phyloP scores from a whole-genome alignment of 1,140 invertebrate species.

The Monomorium pharaonis region DNA sequence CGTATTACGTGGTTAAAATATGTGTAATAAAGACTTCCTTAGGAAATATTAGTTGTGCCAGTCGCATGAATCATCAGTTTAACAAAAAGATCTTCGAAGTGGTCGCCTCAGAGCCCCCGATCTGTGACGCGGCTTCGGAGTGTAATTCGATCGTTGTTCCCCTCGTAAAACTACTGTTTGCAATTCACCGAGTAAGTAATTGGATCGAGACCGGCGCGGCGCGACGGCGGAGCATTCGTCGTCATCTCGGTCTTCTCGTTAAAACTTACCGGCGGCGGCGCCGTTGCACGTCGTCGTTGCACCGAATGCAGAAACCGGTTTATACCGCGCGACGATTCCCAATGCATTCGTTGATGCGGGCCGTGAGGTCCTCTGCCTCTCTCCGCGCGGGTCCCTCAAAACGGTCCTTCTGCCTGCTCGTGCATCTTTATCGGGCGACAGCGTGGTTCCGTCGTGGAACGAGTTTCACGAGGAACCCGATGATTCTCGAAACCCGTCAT shows the following conservation, averaged over 20 bases:
- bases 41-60: not conserved
- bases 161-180: not conserved
- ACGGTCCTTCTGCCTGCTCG: not conserved
- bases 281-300: conserved; percentile 63
- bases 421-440: conserved; percentile 32
- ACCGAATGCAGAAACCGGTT: conserved; percentile 74
- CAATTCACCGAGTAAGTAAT: conserved; percentile 33
- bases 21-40: not conserved
- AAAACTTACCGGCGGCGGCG: conserved; percentile 61
- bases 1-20: not conserved
- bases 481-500: not conserved
- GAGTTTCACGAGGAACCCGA: not conserved
- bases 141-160: not conserved
- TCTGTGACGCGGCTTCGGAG: not conserved
- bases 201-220: not conserved
- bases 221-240: not conserved
- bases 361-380: conserved; percentile 64
- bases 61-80: not conserved
- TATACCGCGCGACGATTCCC: conserved; percentile 62
- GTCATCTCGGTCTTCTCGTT: conserved; percentile 46
- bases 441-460: not conserved
- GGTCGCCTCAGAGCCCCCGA: not conserved
- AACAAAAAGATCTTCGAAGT: not conserved
- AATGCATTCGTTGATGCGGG: conserved; percentile 41
- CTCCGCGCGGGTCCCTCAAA: conserved; percentile 46